These are phyloP conservation scores for Phalacrocorax pelagicus DNA, from an alignment of 2,113 vertebrate species.

Conservation along the genomic window DNA sequence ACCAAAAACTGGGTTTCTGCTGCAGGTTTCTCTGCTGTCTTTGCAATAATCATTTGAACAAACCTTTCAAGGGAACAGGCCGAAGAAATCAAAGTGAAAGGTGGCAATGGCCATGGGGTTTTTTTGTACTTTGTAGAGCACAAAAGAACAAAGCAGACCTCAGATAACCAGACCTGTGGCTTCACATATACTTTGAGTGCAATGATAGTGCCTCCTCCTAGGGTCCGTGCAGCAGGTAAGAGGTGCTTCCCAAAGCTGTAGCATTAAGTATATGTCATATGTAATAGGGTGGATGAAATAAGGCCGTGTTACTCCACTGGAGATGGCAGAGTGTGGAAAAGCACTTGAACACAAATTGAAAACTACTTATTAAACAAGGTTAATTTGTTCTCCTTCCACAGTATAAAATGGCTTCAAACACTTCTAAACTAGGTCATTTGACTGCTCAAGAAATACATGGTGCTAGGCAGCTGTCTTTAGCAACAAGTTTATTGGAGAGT, in stretches of 20 bases:
- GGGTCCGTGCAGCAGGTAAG: background rate
- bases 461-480: constrained; percentile 50
- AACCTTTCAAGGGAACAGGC: background rate
- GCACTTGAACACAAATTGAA: constrained; percentile 67
- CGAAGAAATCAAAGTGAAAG: background rate
- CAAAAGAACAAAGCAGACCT: background rate
- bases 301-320: background rate
- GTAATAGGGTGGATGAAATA: constrained; percentile 3
- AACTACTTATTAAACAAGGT: constrained; percentile 70
- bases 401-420: constrained; percentile 70
- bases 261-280: background rate
- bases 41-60: background rate
- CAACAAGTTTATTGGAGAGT: constrained; percentile 61
- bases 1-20: background rate
- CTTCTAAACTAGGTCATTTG: constrained; percentile 72
- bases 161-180: background rate
- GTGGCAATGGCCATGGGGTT: background rate
- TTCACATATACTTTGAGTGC: background rate
- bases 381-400: constrained; percentile 69
- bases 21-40: background rate
- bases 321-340: background rate
- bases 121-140: background rate
- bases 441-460: constrained; percentile 53
- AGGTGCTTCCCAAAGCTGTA: background rate
- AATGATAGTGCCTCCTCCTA: background rate